Base-by-base conservation (phyloP, 2,797 vertebrate species). In the Merluccius polli region DNA sequence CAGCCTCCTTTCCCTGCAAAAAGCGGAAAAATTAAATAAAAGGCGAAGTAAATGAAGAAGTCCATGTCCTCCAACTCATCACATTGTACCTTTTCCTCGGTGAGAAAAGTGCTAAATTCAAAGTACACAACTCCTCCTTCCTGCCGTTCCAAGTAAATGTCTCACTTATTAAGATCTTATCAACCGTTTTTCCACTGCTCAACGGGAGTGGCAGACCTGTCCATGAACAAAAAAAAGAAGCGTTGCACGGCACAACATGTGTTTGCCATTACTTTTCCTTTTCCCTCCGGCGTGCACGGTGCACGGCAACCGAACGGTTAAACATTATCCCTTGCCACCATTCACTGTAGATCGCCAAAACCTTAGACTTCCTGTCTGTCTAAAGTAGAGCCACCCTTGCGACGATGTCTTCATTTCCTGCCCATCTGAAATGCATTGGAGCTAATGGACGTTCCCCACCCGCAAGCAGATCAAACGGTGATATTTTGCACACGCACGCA, bases 201-300 rank as follows among this genome's bases (percentile, higher is more conserved):
- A 75, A 81, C 74, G 83, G 84, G 81, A 29, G 38, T 86, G 81
- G 81, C 81, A 78, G 81, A 82, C 78, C 81, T 81, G 72, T 75
- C 75, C 81, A 18, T 4, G 44, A 24, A 24, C n/a, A 24, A 59
- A 59, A 59, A 24, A 59, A 10, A 6, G 21, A 85, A 80, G 70
- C 70, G 44, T 83, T 83, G 41, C 85, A 89, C 85, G 82, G 87
- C 85, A 91, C 83, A 89, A 30, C 87, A 91, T 88, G 83, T 90
- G 89, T 90, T 94, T 92, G 89, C 86, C 84, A 92, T 93, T 93
- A 88, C 80, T 89, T 32, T 76, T 90, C 78, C 83, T 89, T 21
- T 12, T 27, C 59, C 59, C n/a, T 65, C 59, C 59, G 7, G 52
- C 59, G n/a, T 16, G 59, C 24, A 65, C 24, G 59, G 59, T 27